A percentile compares a stretch with the other conserved stretches of the same genome.
Evolutionary conservation across 2,797 vertebrate genomes (phyloP).

Genomic region (Cercopithecus neglectus): DNA sequence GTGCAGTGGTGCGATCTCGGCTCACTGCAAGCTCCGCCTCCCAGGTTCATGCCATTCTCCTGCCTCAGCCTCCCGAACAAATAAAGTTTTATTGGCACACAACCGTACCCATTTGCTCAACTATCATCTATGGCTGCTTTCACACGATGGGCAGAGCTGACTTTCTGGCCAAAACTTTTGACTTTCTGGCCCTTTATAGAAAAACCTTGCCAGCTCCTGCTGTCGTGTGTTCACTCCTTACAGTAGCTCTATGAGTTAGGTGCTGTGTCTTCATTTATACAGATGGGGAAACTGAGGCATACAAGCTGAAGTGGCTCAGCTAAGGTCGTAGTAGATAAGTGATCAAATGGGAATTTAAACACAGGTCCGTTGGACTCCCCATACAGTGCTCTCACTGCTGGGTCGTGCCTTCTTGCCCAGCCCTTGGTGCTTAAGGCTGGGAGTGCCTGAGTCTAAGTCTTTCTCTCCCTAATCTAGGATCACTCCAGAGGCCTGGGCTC

Average conservation of each 20-base stretch:
- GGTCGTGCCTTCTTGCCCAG: too few relatives aligned
- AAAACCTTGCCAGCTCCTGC: background rate
- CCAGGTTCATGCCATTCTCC: too few relatives aligned
- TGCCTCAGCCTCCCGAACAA: too few relatives aligned
- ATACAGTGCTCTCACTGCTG: background rate
- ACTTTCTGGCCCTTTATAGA: background rate
- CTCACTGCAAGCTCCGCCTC: too few relatives aligned
- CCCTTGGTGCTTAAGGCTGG: background rate
- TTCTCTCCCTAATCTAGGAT: background rate
- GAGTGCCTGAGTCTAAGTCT: background rate
- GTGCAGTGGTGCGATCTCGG: too few relatives aligned
- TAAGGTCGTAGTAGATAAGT: background rate
- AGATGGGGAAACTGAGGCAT: background rate
- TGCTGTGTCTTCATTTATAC: background rate
- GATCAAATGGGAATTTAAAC: background rate
- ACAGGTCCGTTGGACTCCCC: background rate
- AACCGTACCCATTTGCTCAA: background rate
- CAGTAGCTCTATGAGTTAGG: background rate
- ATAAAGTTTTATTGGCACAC: background rate
- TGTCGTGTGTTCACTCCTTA: accelerated
- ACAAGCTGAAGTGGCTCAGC: too few relatives aligned
- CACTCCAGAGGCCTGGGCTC: too few relatives aligned
- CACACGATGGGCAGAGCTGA: background rate
- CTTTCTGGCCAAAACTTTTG: background rate
- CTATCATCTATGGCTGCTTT: background rate